phyloP scores from a whole-genome alignment of 2,888 invertebrate genomes.

The Thumatha senex region DNA sequence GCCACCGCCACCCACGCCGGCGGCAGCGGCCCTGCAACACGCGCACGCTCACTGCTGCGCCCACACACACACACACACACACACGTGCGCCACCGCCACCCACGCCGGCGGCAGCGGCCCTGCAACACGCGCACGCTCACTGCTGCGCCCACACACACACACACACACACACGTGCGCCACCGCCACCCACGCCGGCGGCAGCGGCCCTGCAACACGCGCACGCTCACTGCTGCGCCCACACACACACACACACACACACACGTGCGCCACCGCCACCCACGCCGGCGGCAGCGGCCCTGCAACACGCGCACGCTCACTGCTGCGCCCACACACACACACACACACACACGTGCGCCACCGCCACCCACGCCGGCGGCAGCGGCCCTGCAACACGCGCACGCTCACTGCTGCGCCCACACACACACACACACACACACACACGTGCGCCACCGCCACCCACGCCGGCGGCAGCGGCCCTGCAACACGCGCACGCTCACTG shows the following conservation, averaged over 20 bases:
- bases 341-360: slow-evolving; percentile 90
- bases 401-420: background rate
- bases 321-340: background rate
- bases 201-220: slow-evolving; percentile 85
- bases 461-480: slow-evolving; percentile 91
- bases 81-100: slow-evolving; percentile 90
- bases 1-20: slow-evolving; percentile 90
- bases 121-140: slow-evolving; percentile 42
- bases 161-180: too few species aligned
- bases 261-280: slow-evolving; percentile 90
- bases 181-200: slow-evolving; percentile 89
- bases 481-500: background rate
- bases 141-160: background rate
- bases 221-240: background rate
- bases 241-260: too few species aligned
- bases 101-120: slow-evolving; percentile 92
- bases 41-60: background rate
- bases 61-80: too few species aligned
- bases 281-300: slow-evolving; percentile 91
- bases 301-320: background rate
- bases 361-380: slow-evolving; percentile 90
- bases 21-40: slow-evolving; percentile 88
- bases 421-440: too few species aligned
- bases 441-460: slow-evolving; percentile 90
- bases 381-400: slow-evolving; percentile 83